Evolutionary conservation across 92 coral and sea anemone species (phyloP), one percentile per base, ranked within the genome.

Genomic region (Siderastrea siderea): DNA sequence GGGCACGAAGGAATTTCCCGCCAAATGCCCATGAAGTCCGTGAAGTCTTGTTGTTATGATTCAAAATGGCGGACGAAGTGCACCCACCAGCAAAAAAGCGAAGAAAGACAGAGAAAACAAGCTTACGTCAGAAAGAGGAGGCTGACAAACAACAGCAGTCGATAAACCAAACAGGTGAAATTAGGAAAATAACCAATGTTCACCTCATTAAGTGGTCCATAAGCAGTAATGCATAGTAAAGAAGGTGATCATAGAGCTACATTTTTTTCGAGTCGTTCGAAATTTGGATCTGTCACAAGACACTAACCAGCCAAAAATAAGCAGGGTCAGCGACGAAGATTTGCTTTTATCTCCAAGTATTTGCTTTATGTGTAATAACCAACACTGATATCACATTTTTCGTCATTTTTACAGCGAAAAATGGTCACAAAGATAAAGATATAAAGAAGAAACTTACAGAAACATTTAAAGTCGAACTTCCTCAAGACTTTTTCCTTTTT

Each of bases 401-500:
- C 50, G 74, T 68, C 0, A 26, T 53, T 64, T 80, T 73, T 74
- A 58, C 82, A 67, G 65, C 65, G 67, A 84, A 60, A 59, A 13
- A 62, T 50, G 79, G 47, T 13, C 26, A 9, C 5, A 13, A 50
- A 45, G 14, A 7, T 43, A 61, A 26, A 26, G 86, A 71, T 45
- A 38, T 83, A n/a, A 92, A 78, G 75, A 79, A 75, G 68, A 83
- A 86, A 38, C 67, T 97, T 38, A 92, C 88, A 79, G 92, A 95
- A 68, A 93, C 86, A 58, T 94, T 97, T 90, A 93, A 92, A 51
- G 82, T 92, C 44, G 93, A 94, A 53, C 90, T 97, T 95, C 99
- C 99, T 13, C 93, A 87, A 75, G 99, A 97, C 78, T 97, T 97
- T 82, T 95, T 90, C 89, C 96, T 94, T 57, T 93, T 97, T 66